phyloP scores from a whole-genome alignment of 2,113 vertebrate species.

The Zapornia atra region DNA sequence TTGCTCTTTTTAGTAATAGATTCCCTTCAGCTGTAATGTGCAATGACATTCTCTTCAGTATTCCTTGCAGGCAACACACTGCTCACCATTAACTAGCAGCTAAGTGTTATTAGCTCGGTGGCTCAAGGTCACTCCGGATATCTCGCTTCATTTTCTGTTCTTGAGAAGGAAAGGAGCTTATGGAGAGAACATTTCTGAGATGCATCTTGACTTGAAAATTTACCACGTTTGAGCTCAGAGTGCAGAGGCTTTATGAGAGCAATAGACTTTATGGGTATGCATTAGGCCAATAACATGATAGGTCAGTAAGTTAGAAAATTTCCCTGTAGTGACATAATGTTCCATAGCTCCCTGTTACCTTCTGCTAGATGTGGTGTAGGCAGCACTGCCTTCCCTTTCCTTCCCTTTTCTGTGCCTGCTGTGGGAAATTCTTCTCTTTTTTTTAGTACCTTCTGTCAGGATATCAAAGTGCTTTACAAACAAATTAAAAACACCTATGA shows the following conservation, averaged over 20 bases:
- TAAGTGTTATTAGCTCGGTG: neutral
- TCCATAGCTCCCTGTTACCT: neutral
- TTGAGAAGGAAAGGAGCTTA: neutral
- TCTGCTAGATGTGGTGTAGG: neutral
- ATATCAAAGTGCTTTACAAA: constrained; percentile 19
- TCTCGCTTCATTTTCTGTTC: neutral
- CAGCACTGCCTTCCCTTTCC: neutral
- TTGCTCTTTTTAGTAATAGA: neutral
- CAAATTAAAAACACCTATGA: constrained; percentile 31
- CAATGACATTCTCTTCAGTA: neutral
- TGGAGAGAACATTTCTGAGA: neutral
- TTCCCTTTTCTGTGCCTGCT: neutral
- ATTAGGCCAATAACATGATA: neutral
- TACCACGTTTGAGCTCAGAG: neutral
- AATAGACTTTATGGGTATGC: constrained; percentile 9
- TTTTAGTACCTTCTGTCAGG: constrained; percentile 18
- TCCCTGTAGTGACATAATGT: constrained; percentile 13
- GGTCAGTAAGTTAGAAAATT: constrained; percentile 5
- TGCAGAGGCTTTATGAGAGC: neutral
- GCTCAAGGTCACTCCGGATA: neutral
- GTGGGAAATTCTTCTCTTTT: neutral
- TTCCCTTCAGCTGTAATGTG: neutral
- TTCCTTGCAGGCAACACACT: neutral
- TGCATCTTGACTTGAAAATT: neutral
- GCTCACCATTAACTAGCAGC: neutral